Base-by-base conservation (phyloP, 2,888 invertebrate genomes). In the Athrips mouffetella region DNA sequence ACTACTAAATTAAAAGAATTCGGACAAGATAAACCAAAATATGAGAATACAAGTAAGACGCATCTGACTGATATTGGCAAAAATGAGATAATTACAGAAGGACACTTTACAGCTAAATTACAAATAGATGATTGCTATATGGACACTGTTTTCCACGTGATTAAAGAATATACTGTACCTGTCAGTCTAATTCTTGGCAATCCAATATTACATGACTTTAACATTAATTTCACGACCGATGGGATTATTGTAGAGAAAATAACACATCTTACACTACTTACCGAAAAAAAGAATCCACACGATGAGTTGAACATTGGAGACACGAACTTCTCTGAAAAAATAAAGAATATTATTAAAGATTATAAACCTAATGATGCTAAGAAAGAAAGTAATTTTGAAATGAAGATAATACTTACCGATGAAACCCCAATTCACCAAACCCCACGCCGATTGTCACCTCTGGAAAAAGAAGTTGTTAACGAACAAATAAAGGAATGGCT, bases 161-260 rank as follows among this genome's bases (percentile, higher is more conserved):
- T 60, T 2, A 40, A 54, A 25, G 57, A 57, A 33, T 3, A 51
- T 16, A 47, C 16, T 1, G 49, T 55, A 50, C 58, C 55, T 0
- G 58, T 57, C 1, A 39, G 37, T 11, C 1, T 55, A 5, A 37
- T 60, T 8, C 16, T 59, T 27, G 59, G 61, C 2, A 59, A 59
- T 15, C 52, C 55, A 1, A 55, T 58, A 37, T 27, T 59, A 1
- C 41, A 51, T 16, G 53, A 61, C n/a, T 46, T 59, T 33, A 45
- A 58, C 49, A 30, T 61, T 0, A 48, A 45, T 18, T 57, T 59
- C 37, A 47, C 47, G n/a, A 10, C 46, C 1, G 41, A 45, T 6
- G 48, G 44, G 8, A 47, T 50, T 40, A 44, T 4, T 30, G 13
- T 46, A 8, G 39, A 54, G 27, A 52, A 39, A 29, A 49, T 55